phyloP scores from a whole-genome alignment of 2,888 invertebrate genomes.

The Lymantria monacha region DNA sequence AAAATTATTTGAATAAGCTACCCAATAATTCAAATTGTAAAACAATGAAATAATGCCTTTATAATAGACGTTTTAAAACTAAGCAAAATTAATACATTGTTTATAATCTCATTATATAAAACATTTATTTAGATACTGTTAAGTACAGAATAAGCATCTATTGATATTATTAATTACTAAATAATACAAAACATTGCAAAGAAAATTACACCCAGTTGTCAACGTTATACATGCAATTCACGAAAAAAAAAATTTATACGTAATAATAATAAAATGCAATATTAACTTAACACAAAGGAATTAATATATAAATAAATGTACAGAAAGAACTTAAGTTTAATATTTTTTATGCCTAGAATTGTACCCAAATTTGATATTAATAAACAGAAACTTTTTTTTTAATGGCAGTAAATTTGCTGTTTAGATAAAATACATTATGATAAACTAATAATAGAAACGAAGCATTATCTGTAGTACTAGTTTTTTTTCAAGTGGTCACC shows the following conservation, averaged over 20 bases:
- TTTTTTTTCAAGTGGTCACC: constrained; percentile 25
- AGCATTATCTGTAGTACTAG: constrained; percentile 16
- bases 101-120: constrained; percentile 33
- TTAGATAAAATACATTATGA: constrained; percentile 14
- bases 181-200: constrained; percentile 33
- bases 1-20: too few species aligned
- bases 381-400: background rate
- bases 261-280: constrained; percentile 31
- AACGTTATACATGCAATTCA: constrained; percentile 39
- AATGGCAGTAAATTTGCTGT: constrained; percentile 47
- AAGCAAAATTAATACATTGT: constrained; percentile 20
- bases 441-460: constrained; percentile 14
- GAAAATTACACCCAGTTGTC: constrained; percentile 41
- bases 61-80: constrained; percentile 1
- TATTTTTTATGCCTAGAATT: constrained; percentile 20
- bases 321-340: constrained; percentile 16
- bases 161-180: constrained; percentile 21
- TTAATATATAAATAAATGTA: constrained; percentile 37
- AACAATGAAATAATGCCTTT: too few species aligned
- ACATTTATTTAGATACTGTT: constrained; percentile 28
- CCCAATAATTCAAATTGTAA: background rate
- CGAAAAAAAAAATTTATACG: constrained; percentile 29
- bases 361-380: constrained; percentile 23
- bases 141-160: constrained; percentile 45
- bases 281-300: constrained; percentile 27